These are phyloP conservation scores for Oscheius sp. DNA, from an alignment of 2,888 invertebrate species.

Conservation along the genomic window DNA sequence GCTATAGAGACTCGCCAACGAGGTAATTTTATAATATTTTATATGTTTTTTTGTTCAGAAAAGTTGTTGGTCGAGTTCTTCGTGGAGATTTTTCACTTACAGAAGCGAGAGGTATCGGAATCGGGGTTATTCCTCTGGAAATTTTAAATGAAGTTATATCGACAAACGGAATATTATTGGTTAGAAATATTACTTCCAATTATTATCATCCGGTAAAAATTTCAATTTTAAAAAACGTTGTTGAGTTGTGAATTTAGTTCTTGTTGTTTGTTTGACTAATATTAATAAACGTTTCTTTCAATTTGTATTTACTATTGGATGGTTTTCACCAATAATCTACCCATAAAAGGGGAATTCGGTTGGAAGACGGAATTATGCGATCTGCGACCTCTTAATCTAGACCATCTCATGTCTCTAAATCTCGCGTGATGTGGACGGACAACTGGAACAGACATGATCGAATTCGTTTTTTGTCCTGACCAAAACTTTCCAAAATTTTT, in stretches of 20 bases:
- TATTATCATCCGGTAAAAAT: conserved; percentile 53
- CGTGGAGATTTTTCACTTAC: conserved; percentile 57
- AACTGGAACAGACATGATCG: too few species aligned
- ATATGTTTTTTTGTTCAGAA: conserved; percentile 37
- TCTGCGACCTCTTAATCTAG: too few species aligned
- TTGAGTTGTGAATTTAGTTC: background rate
- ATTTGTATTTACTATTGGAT: too few species aligned
- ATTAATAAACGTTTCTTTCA: background rate
- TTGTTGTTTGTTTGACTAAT: background rate
- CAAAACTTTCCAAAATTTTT: too few species aligned
- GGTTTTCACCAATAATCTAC: too few species aligned
- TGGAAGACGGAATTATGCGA: too few species aligned
- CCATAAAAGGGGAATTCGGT: too few species aligned
- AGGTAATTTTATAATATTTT: conserved; percentile 29
- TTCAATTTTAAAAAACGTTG: background rate
- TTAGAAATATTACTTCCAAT: conserved; percentile 55
- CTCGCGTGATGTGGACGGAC: too few species aligned
- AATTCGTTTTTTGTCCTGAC: too few species aligned
- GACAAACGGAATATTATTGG: conserved; percentile 38
- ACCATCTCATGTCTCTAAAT: too few species aligned
- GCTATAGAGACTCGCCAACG: conserved; percentile 39
- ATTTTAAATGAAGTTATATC: conserved; percentile 32
- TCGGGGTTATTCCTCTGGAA: conserved; percentile 47
- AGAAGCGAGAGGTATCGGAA: conserved; percentile 44
- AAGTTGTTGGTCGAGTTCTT: conserved; percentile 55